A percentile compares a stretch with the other conserved stretches of the same genome.
Conservation (phyloP, 2,888 invertebrate species). For the Hymenopus coronatus region DNA sequence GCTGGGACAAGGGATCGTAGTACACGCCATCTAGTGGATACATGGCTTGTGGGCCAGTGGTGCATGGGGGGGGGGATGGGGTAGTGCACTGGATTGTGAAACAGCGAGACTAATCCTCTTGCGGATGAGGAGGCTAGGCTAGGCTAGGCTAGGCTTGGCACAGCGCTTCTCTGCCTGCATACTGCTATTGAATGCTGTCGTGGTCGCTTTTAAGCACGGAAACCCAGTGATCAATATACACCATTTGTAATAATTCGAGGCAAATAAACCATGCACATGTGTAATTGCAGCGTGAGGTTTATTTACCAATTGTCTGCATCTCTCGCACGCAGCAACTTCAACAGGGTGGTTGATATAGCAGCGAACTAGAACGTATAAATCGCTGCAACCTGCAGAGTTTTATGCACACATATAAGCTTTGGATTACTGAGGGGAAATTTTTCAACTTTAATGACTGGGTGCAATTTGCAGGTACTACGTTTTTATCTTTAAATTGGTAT, state of each 20-base stretch:
- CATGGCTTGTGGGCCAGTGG: neutral
- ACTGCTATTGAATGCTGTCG: neutral
- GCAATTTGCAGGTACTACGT: no score
- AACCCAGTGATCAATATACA: neutral
- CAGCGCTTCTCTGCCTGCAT: neutral
- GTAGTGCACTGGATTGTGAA: neutral
- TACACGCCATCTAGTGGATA: neutral
- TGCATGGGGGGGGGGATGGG: neutral
- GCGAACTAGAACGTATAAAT: no score
- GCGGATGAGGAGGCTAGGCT: neutral
- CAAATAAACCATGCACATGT: neutral
- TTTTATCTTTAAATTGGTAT: no score
- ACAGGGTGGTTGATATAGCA: neutral
- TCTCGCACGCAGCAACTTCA: neutral
- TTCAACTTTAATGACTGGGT: no score
- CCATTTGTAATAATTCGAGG: neutral
- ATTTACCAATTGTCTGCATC: neutral
- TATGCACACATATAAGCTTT: no score
- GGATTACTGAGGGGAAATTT: no score
- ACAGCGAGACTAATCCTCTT: neutral
- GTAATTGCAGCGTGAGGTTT: neutral
- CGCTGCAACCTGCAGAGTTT: no score
- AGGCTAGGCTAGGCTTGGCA: neutral
- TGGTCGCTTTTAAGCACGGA: neutral
- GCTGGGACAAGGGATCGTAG: neutral